These are phyloP conservation scores for Aleiodes alternator DNA, from an alignment of 2,888 invertebrate species.

Conservation along the genomic window DNA sequence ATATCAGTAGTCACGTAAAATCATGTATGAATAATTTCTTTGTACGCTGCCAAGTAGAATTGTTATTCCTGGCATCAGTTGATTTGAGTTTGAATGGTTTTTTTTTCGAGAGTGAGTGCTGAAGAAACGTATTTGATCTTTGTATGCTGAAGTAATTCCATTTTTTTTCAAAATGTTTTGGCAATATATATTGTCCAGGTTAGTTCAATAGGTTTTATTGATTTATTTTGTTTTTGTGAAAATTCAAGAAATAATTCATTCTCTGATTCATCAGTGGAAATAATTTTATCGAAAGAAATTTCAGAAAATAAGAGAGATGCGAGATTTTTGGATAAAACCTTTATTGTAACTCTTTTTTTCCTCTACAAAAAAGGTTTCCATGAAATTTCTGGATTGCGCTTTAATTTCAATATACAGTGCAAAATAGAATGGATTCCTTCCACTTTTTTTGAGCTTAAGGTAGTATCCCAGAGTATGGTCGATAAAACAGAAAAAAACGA, in stretches of 20 bases:
- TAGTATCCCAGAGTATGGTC: too few relatives aligned
- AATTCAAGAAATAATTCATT: not conserved
- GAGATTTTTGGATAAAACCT: too few relatives aligned
- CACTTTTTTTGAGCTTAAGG: too few relatives aligned
- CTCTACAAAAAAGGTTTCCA: too few relatives aligned
- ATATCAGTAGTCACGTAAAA: slow-evolving; percentile 25
- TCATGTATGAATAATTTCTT: slow-evolving; percentile 49
- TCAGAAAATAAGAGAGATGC: too few relatives aligned
- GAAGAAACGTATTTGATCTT: slow-evolving; percentile 4
- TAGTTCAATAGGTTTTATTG: slow-evolving; percentile 10
- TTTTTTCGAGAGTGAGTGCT: not conserved
- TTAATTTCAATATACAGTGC: too few relatives aligned
- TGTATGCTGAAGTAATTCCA: slow-evolving; percentile 13
- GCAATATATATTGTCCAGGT: slow-evolving; percentile 31
- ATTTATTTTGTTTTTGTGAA: not conserved
- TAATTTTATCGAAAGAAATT: too few relatives aligned
- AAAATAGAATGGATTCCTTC: too few relatives aligned
- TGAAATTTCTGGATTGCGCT: too few relatives aligned
- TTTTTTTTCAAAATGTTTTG: slow-evolving; percentile 1
- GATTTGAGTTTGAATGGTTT: slow-evolving; percentile 5
- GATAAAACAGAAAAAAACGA: too few relatives aligned
- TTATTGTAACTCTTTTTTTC: too few relatives aligned
- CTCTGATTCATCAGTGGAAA: too few relatives aligned
- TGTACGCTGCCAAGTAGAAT: slow-evolving; percentile 52
- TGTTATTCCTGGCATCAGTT: slow-evolving; percentile 51